Conservation (phyloP, 2,113 vertebrate species). For the Notiomystis cincta region DNA sequence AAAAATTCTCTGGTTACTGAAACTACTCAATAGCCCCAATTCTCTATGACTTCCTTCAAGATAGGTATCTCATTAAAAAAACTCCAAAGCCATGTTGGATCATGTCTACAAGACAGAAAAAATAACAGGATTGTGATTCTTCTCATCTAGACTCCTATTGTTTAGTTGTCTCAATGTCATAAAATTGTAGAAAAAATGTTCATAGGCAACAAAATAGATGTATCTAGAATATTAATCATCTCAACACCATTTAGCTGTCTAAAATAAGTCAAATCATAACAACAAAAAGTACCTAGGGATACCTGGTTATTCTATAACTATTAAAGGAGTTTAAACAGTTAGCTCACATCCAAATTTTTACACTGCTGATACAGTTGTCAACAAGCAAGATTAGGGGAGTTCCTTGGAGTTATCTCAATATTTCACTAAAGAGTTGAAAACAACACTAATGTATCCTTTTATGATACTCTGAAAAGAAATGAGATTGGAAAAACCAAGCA, state of each 20-base stretch:
- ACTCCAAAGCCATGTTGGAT: accelerated
- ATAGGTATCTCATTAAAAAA: background rate
- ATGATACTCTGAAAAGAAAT: background rate
- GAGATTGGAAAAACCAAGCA: background rate
- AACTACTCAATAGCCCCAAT: background rate
- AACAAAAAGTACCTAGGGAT: background rate
- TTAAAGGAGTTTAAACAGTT: background rate
- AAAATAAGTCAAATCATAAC: background rate
- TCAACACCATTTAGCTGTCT: background rate
- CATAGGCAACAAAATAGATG: background rate
- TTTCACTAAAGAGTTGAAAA: background rate
- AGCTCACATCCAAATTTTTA: background rate
- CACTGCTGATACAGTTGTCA: background rate
- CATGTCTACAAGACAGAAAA: background rate
- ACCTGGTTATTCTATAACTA: background rate
- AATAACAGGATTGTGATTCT: background rate
- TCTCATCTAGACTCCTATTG: background rate
- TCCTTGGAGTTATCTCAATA: background rate
- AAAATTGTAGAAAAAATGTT: background rate
- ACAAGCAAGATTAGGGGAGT: background rate
- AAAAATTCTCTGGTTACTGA: background rate
- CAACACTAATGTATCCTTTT: background rate
- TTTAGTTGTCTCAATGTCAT: background rate
- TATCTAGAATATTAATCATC: background rate
- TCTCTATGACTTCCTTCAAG: background rate